Base-by-base conservation (phyloP, 2,113 vertebrate species). In the Tragelaphus imberbis region DNA sequence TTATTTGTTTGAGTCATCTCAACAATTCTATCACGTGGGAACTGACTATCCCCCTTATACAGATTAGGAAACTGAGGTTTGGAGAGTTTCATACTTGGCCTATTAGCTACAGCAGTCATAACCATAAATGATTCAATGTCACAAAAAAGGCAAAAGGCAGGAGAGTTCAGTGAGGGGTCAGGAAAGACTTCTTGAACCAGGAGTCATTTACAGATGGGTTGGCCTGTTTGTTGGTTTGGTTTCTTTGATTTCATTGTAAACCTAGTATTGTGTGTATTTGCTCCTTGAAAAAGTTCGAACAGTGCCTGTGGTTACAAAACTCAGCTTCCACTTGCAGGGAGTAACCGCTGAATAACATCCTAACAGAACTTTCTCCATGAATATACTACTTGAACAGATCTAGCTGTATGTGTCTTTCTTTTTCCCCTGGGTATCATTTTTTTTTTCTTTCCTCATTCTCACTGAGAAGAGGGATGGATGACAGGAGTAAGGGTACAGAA, bases 111-210 rank as follows among this genome's bases (percentile, higher is more conserved):
- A 88, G 44, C 30, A 51, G 33, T 80, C 30, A 71, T 15, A 59
- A 81, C 61, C 49, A 12, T 91, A 85, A 94, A 95, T 96, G 92
- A 95, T 27, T 63, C 65, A n/a, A 28, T 44, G 88, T 94, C 95
- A 59, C 17, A 49, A 87, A 82, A 88, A 90, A 84, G 61, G 10
- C 81, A 90, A 19, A 8, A 28, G 21, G 28, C n/a, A 1, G 9
- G 61, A n/a, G 71, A 93, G 61, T 65, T 85, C 44, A 49, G 8
- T 30, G 28, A 92, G 28, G 16, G n/a, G 40, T 89, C 88, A 88
- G 19, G 58, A 85, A 90, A 68, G 56, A 71, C 33, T 85, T 77
- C 90, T 51, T 12, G 9, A 56, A 30, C 30, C 30, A 53, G 71
- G 81, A 93, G 12, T 95, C 87, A 84, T 68, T 59, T 59, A 33